Conservation (phyloP, 2,888 invertebrate genomes). For the Lutraria lutraria region DNA sequence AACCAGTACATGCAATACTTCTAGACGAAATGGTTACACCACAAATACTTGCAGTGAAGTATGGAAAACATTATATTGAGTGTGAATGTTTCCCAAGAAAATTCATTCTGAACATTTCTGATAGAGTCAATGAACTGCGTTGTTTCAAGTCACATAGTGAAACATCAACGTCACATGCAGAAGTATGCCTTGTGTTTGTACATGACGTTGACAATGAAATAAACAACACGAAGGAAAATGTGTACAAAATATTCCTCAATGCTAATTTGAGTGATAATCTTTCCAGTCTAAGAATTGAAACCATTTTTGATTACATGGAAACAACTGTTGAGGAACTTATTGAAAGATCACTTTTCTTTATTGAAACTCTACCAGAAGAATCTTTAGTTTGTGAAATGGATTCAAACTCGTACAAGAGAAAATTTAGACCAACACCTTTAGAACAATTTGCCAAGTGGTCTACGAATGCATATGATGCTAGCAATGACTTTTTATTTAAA, state of each 20-base stretch:
- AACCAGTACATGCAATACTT: constrained; percentile 66
- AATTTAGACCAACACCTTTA: background rate
- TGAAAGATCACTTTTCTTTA: constrained; percentile 62
- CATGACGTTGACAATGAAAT: constrained; percentile 65
- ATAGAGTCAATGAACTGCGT: constrained; percentile 38
- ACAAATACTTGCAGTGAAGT: constrained; percentile 53
- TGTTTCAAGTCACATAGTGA: constrained; percentile 22
- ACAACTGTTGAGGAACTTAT: constrained; percentile 70
- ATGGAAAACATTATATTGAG: constrained; percentile 62
- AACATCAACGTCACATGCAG: background rate
- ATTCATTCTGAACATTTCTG: constrained; percentile 73
- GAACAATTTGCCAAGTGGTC: constrained; percentile 53
- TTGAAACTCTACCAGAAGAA: constrained; percentile 69
- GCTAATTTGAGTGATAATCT: constrained; percentile 48
- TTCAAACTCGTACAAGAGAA: constrained; percentile 12
- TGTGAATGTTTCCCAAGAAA: constrained; percentile 74
- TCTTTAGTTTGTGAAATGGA: constrained; percentile 35
- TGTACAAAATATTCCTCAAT: constrained; percentile 71
- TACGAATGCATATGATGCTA: constrained; percentile 43
- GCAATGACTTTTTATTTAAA: constrained; percentile 26
- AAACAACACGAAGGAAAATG: constrained; percentile 61
- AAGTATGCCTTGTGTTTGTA: constrained; percentile 57
- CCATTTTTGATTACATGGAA: constrained; percentile 70
- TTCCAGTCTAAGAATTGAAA: constrained; percentile 63
- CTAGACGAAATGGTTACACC: constrained; percentile 52